Percentiles rank a stretch among this genome's conserved stretches.
These are phyloP conservation scores for Poecilia picta DNA, from an alignment of 2,797 vertebrate genomes.

Conservation along the genomic window DNA sequence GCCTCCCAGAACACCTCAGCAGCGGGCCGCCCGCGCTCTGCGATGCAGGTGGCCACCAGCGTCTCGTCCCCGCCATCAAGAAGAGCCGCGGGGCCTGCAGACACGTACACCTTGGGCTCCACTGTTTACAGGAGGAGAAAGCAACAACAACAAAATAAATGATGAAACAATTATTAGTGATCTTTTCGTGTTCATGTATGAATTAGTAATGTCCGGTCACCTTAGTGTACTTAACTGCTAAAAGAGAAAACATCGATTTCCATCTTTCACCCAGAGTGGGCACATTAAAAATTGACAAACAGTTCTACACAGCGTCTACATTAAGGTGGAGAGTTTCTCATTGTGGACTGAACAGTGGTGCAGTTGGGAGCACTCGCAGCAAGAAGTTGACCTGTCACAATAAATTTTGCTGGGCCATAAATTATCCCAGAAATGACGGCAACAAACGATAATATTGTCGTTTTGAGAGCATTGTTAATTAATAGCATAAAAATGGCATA, in stretches of 20 bases:
- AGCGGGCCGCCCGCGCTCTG: slow-evolving; percentile 90
- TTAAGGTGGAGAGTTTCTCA: slow-evolving; percentile 42
- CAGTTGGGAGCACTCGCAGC: too few relatives aligned
- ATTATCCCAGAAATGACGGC: too few relatives aligned
- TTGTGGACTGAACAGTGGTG: slow-evolving; percentile 13
- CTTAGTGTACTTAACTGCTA: slow-evolving; percentile 51
- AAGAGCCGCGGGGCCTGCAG: slow-evolving; percentile 84
- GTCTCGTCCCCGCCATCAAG: slow-evolving; percentile 89
- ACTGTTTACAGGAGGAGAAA: slow-evolving; percentile 74
- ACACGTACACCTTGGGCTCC: slow-evolving; percentile 92
- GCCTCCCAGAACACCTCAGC: slow-evolving; percentile 92
- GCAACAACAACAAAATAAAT: slow-evolving; percentile 24
- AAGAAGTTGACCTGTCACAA: too few relatives aligned
- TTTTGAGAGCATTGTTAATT: too few relatives aligned
- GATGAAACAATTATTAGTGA: slow-evolving; percentile 69
- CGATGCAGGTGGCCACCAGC: slow-evolving; percentile 92
- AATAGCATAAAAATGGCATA: too few relatives aligned
- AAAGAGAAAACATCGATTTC: slow-evolving; percentile 60
- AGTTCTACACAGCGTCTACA: slow-evolving; percentile 42
- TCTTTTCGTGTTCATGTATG: slow-evolving; percentile 54
- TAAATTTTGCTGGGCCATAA: too few relatives aligned
- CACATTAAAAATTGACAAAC: slow-evolving; percentile 74
- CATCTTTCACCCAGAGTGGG: slow-evolving; percentile 47
- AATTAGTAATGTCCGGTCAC: slow-evolving; percentile 73
- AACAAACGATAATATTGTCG: too few relatives aligned